Evolutionary conservation across 2,888 invertebrate genomes (phyloP).

Genomic region (Nymphalis polychloros): DNA sequence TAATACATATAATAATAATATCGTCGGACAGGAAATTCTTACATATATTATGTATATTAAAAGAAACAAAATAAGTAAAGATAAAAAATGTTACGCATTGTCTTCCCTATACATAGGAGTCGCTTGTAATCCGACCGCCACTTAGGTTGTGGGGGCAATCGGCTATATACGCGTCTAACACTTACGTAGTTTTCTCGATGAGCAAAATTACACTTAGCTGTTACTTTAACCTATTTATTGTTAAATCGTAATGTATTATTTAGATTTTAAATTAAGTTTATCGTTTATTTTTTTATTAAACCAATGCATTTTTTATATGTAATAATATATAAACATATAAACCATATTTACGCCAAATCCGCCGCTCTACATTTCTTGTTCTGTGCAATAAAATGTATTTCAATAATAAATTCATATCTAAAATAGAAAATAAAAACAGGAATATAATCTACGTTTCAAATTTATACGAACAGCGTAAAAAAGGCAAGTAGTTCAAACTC

Average conservation of each 20-base stretch:
- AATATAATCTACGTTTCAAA: neutral
- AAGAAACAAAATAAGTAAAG: slow-evolving; percentile 1
- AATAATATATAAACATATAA: no score
- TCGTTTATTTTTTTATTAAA: no score
- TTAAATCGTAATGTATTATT: neutral
- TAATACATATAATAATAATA: no score
- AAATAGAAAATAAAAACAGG: neutral
- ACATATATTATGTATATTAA: no score
- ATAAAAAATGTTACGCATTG: slow-evolving; percentile 11
- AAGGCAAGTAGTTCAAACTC: slow-evolving; percentile 30
- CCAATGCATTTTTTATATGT: no score
- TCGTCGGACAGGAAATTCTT: no score
- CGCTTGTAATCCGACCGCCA: slow-evolving; percentile 73
- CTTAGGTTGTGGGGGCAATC: slow-evolving; percentile 77
- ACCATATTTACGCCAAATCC: no score
- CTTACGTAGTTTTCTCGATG: slow-evolving; percentile 58
- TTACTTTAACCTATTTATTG: slow-evolving; percentile 10
- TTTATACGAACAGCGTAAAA: slow-evolving; percentile 1
- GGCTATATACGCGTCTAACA: slow-evolving; percentile 67
- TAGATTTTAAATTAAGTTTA: no score
- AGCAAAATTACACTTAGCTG: slow-evolving; percentile 20
- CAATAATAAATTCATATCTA: no score
- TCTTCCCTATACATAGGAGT: slow-evolving; percentile 59
- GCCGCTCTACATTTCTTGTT: no score
- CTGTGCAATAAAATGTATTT: no score